Base-by-base conservation (phyloP, 2,797 vertebrate genomes). In the Gymnoscopelus braueri region DNA sequence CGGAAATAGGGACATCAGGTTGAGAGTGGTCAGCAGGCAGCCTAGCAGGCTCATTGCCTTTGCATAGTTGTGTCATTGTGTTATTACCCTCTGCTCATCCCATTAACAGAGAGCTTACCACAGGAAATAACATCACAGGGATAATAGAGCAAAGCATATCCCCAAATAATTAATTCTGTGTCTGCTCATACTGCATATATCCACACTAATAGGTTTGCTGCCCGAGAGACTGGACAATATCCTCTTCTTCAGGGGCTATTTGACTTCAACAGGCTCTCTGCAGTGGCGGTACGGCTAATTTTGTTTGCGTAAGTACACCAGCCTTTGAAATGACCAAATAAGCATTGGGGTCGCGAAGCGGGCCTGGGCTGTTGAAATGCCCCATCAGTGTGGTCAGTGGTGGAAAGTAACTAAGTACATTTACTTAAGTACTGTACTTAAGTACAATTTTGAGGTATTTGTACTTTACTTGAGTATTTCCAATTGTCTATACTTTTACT, bases 61-160 rank as follows among this genome's bases (percentile, higher is more conserved):
- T 58, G 32, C 32, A 35, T 5, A 3, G 32, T 6, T 35, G 32
- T 35, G 32, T 35, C 32, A 35, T 35, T 69, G 60, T 65, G 57
- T 6, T 71, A 74, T 71, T 69, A 19, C 47, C 60, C 69, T 77
- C 54, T 15, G 1, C 72, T 72, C 53, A 49, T 69, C 35, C 75
- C 68, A 72, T 88, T 83, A 84, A 74, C 75, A 82, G 71, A 80
- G 60, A 71, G 67, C 82, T 85, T 79, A 80, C 74, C 49, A 26
- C 66, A 60, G 65, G 73, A 64, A 74, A 80, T 69, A 72, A 61
- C 74, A 60, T 65, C 61, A n/a, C 62, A 44, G 74, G 65, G 54
- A 62, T 64, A 56, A 51, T 26, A 67, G 64, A 69, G 58, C 56
- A 67, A 44, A 80, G 79, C 52, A 63, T 54, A 63, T 67, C 58